Evolutionary conservation across 2,888 invertebrate species (phyloP), one percentile per base, ranked within the genome.

Genomic region (Ichneumoninae sp.): DNA sequence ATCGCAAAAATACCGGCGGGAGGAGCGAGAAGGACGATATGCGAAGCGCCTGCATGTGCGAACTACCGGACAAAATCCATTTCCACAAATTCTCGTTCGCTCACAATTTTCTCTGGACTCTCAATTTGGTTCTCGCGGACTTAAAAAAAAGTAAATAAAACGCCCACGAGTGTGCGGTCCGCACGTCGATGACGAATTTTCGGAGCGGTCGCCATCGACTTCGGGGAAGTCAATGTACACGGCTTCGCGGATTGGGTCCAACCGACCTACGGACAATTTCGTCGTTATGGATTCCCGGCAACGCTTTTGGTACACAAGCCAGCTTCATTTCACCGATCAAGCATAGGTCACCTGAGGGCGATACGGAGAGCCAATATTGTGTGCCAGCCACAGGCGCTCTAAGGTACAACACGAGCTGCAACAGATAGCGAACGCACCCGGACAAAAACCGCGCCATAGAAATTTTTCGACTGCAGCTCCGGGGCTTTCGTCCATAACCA

Each of bases 51-150:
- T n/a, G 44, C 77, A 85, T 65, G 52, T 52, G 22, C 22, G 52
- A 79, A 76, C 65, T 69, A 60, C 75, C 81, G 65, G 66, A 83
- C 19, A 33, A 69, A 76, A 78, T 85, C 81, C 22, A 78, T 83
- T 85, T 71, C 70, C 68, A 69, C 77, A 68, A 63, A 73, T 73
- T 60, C 63, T 74, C 65, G 47, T 13, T 81, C 74, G 54, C 57
- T 74, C 69, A 40, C 66, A 19, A 66, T 22, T 69, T 68, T 47
- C 68, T 57, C 68, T 81, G 44, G 57, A 10, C 69, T 22, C 66
- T 66, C 74, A 68, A 60, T 69, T 81, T 73, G 36, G 47, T 74
- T 26, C 30, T 50, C 69, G 50, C 57, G 52, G 33, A 10, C 52
- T 16, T n/a, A 16, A 7, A 16, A 33, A 33, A 60, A 26, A 60